Base-by-base conservation (phyloP, 92 coral and sea anemone genomes). In the Epizoanthus illoricatus region DNA sequence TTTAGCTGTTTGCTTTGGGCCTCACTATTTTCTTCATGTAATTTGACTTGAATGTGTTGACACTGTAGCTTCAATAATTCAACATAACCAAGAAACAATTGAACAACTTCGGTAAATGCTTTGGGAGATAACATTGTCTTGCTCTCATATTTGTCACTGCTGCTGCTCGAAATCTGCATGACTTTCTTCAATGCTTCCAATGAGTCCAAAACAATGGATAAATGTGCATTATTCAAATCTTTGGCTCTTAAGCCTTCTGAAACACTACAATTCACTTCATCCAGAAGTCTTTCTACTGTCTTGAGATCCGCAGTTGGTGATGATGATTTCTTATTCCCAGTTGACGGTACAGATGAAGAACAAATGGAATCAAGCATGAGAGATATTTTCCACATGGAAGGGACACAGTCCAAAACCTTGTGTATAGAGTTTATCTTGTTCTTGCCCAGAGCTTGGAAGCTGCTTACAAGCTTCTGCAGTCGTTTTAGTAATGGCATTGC, bases 401-500 rank as follows among this genome's bases (percentile, higher is more conserved):
- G 84, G 21, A 74, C 80, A 81, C 86, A 89, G 1, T 59, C 45
- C 63, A 74, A 43, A 12, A 89, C 83, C 58, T 74, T 73, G 20
- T 76, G 76, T 57, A 88, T 7, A 11, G 84, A 81, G 71, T 69
- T 47, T 75, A 60, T 42, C 58, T 47, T 74, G 87, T 75, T 63
- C 80, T 75, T 40, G 61, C 52, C 83, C 65, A 57, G 28, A 64
- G 61, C 75, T 20, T 85, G 33, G 24, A 41, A 58, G 19, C 80
- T 73, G 63, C 74, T 75, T 17, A 72, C 62, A 33, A 67, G 70
- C 24, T 83, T 81, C 74, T 88, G 81, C 21, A 93, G 86, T 41
- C 86, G 79, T 42, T 85, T 90, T 84, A 93, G 75, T 47, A 90
- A 67, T 66, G 60, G 24, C 47, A 57, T 40, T n/a, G 90, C 89